Conservation (phyloP, 2,888 invertebrate genomes). For the Plagodis pulveraria region DNA sequence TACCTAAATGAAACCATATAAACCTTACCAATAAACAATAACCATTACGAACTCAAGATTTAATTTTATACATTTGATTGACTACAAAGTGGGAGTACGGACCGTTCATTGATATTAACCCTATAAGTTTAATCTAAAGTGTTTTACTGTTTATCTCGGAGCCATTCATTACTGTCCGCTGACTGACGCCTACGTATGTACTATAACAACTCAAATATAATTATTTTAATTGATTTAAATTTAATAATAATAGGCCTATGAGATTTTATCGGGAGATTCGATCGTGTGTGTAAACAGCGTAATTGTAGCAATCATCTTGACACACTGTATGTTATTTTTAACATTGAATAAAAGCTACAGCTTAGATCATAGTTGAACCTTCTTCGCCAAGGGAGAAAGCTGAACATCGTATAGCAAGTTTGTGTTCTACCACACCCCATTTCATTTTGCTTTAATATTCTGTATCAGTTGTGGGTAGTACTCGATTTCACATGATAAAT, state of each 20-base stretch:
- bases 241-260: slow-evolving; percentile 67
- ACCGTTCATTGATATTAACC: slow-evolving; percentile 58
- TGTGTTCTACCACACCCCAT: neutral
- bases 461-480: slow-evolving; percentile 8
- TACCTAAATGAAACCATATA: slow-evolving; percentile 6
- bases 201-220: slow-evolving; percentile 66
- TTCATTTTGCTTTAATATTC: slow-evolving; percentile 10
- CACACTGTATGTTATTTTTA: slow-evolving; percentile 28
- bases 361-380: slow-evolving; percentile 8
- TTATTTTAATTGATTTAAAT: slow-evolving; percentile 82
- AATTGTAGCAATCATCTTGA: slow-evolving; percentile 47
- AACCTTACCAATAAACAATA: slow-evolving; percentile 9
- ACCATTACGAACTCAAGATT: slow-evolving; percentile 8
- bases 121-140: slow-evolving; percentile 77
- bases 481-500: slow-evolving; percentile 23
- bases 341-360: slow-evolving; percentile 6
- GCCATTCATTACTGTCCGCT: slow-evolving; percentile 73
- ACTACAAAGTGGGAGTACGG: slow-evolving; percentile 46
- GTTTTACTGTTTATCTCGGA: slow-evolving; percentile 74
- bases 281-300: slow-evolving; percentile 69
- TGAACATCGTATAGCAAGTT: neutral
- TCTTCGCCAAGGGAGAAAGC: slow-evolving; percentile 3
- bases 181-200: slow-evolving; percentile 67
- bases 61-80: slow-evolving; percentile 22
- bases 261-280: slow-evolving; percentile 61